Evolutionary conservation across 2,113 vertebrate genomes (phyloP).

Genomic region (Brachypodius melanocephalos): DNA sequence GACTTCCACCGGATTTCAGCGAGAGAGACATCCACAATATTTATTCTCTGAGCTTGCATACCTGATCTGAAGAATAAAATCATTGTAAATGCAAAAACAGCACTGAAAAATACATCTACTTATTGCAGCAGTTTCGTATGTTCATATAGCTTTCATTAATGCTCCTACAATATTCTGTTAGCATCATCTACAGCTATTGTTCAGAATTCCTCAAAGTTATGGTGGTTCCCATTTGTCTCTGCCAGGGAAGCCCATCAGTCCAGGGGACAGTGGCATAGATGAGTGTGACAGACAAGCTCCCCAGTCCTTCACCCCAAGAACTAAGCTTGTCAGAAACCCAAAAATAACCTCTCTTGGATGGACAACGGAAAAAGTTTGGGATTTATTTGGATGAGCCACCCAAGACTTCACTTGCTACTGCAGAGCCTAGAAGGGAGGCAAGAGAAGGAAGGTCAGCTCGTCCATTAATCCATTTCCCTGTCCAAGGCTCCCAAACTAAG

Average conservation of each 20-base stretch:
- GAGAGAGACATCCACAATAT: fast-evolving
- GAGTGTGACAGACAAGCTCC: not conserved
- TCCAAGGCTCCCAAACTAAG: not conserved
- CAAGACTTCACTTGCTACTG: not conserved
- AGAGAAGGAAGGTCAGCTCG: not conserved
- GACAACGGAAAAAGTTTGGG: not conserved
- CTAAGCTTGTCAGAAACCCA: not conserved
- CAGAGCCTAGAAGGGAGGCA: not conserved
- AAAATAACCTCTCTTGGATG: not conserved
- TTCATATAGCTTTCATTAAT: not conserved
- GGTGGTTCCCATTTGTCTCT: not conserved
- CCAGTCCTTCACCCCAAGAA: not conserved
- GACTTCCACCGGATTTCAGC: not conserved
- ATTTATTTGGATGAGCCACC: not conserved
- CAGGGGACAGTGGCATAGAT: not conserved
- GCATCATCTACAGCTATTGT: not conserved
- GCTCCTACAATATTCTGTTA: not conserved
- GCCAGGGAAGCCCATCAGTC: not conserved
- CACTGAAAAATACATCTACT: not conserved
- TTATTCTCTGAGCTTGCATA: not conserved
- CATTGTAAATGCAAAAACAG: not conserved
- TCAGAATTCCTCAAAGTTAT: not conserved
- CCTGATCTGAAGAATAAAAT: not conserved
- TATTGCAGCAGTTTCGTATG: not conserved
- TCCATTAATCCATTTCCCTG: not conserved